Evolutionary conservation across 1,140 invertebrate genomes (phyloP).

Genomic region (Chironomus striatipennis): DNA sequence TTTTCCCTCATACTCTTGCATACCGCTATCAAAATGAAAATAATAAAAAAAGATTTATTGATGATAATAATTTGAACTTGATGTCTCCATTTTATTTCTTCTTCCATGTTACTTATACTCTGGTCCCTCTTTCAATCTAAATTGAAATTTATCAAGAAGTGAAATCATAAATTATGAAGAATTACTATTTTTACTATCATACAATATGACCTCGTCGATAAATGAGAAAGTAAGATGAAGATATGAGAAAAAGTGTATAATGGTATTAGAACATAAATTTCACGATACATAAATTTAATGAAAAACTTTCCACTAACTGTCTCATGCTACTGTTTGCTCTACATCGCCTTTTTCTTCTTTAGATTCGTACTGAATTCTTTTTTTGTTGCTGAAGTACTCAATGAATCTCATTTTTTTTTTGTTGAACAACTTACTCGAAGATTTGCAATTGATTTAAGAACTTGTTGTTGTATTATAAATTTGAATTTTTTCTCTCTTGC

Average conservation of each 20-base stretch:
- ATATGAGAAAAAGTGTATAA: neutral
- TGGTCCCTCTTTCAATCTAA: neutral
- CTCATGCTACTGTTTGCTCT: neutral
- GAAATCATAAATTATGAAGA: neutral
- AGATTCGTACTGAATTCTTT: neutral
- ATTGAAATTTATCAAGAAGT: neutral
- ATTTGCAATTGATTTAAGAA: too few relatives aligned
- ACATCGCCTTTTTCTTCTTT: too few relatives aligned
- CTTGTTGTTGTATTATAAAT: too few relatives aligned
- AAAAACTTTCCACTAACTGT: neutral
- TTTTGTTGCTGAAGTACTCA: neutral
- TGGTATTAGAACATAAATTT: constrained; percentile 2
- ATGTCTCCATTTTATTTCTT: neutral
- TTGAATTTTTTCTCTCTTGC: too few relatives aligned
- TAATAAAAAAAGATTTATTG: constrained; percentile 5
- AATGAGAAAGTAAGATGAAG: neutral
- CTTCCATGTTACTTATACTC: neutral
- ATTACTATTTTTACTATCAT: neutral
- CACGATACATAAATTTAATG: constrained; percentile 9
- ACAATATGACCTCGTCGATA: neutral
- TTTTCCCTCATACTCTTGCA: too few relatives aligned
- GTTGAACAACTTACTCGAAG: too few relatives aligned
- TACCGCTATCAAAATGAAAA: neutral
- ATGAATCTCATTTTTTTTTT: neutral
- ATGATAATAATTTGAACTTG: constrained; percentile 5